Evolutionary conservation across 2,888 invertebrate genomes (phyloP).

Genomic region (Endotricha flammealis): DNA sequence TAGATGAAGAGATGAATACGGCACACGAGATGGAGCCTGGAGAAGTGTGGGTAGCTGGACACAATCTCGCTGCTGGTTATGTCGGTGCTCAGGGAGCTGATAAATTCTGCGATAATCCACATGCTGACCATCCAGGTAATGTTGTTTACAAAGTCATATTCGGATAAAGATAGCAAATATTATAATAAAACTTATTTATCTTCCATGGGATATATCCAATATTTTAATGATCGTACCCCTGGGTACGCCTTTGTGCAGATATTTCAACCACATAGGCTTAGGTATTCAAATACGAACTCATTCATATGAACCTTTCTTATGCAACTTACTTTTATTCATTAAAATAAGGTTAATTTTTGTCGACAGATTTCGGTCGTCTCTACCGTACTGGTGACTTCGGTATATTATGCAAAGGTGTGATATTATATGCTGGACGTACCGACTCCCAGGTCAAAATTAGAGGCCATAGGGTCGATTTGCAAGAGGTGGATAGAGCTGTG

Average conservation of each 20-base stretch:
- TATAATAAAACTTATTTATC: too few relatives aligned
- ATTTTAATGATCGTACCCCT: too few relatives aligned
- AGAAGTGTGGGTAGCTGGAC: conserved; percentile 89
- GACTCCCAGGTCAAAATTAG: conserved; percentile 92
- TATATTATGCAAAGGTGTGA: conserved; percentile 81
- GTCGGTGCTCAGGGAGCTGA: conserved; percentile 85
- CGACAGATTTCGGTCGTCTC: conserved; percentile 81
- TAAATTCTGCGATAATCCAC: conserved; percentile 86
- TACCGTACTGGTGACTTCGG: conserved; percentile 93
- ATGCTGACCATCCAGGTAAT: conserved; percentile 74
- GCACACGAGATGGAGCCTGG: conserved; percentile 86
- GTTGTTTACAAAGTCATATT: too few relatives aligned
- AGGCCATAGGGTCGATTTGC: conserved; percentile 90
- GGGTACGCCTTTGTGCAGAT: too few relatives aligned
- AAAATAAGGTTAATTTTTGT: too few relatives aligned
- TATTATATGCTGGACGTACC: conserved; percentile 89
- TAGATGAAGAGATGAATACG: conserved; percentile 85
- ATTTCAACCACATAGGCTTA: too few relatives aligned
- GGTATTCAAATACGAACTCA: too few relatives aligned
- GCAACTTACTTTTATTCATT: not conserved
- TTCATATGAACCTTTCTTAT: too few relatives aligned
- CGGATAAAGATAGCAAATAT: too few relatives aligned
- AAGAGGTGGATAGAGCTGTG: conserved; percentile 89
- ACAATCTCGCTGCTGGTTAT: conserved; percentile 89
- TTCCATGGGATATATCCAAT: too few relatives aligned